Evolutionary conservation across 2,113 vertebrate genomes (phyloP), one percentile per base, ranked within the genome.

Genomic region (Gopherus evgoodei): DNA sequence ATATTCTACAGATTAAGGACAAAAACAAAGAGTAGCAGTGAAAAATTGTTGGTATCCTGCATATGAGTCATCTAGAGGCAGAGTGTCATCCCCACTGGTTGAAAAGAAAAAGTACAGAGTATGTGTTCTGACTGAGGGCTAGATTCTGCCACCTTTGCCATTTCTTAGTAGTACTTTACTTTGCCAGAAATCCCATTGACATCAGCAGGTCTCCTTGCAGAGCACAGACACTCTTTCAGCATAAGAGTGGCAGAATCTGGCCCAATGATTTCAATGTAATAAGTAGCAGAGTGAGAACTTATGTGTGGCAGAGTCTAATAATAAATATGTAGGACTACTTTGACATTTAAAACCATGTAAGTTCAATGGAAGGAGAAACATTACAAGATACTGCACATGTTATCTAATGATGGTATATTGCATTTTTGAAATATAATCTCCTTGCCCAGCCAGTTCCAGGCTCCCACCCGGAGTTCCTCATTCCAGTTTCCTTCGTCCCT

Each of bases 91-190:
- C 8, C 4, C 11, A 69, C 29, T 84, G 21, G 38, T 47, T 81
- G 35, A 54, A 69, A 3, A 85, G 27, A 85, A 86, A 93, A 72
- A 72, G 80, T 1, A 94, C 82, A 59, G 2, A 10, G 0, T 44
- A 81, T 10, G 6, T 82, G 93, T 90, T 80, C n/a, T 87, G 93
- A n/a, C 19, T 94, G 69, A 95, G 92, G 47, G 25, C 27, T 81
- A 76, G 13, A 50, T 17, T 42, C 25, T 38, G 42, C 10, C 4
- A 54, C 59, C 93, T 90, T 82, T 82, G 10, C 47, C 84, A 31
- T 69, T 62, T 91, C 16, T 7, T 44, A 76, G 1, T 42, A 87
- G 79, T n/a, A 72, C 1, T 19, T 56, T 87, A 4, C 6, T 65
- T 65, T 65, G 14, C 62, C 31, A 35, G 31, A 14, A 65, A 65